Base-by-base conservation (phyloP, 2,113 vertebrate species). In the Tenebrosternarchus preto region DNA sequence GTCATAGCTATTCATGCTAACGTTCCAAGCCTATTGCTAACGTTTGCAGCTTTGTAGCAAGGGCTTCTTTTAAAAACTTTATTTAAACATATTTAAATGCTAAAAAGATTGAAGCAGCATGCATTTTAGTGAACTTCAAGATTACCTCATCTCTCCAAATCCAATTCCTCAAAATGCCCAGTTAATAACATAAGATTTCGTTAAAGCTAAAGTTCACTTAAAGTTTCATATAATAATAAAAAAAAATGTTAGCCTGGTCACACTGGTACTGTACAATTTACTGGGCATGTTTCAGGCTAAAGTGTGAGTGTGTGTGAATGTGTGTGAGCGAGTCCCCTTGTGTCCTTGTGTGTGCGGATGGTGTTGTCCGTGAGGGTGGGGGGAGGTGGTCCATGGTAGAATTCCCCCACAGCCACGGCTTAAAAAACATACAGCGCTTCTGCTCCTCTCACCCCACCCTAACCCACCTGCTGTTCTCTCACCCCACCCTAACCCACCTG, bases 331-430 rank as follows among this genome's bases (percentile, higher is more conserved):
- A 8, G n/a, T 36, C 63, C n/a, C n/a, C n/a, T n/a, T 25, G 29
- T 64, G 1, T 75, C 12, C 43, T 15, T 50, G n/a, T 15, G n/a
- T 4, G n/a, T 11, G 36, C 19, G 15, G 8, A 22, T 22, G 19
- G 9, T 29, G 60, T 0, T 46, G 56, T 39, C 2, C 25, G 27
- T 79, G 5, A 50, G 78, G 71, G 15, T 74, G 46, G 46, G 39
- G 50, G 67, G 29, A 24, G 20, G 1, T 20, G 8, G 39, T 25
- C 43, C 17, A 86, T 87, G 43, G 43, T 16, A 80, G 3, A 83
- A 83, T 25, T 82, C 88, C 94, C 91, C 93, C 90, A 91, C 91
- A 90, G 87, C 89, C 91, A 89, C 91, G 83, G 83, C 89, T 31
- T 75, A 86, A 22, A 81, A 72, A 71, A 85, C 86, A 88, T 87